Base-by-base conservation (phyloP, 2,888 invertebrate species). In the Campoplex nolae region DNA sequence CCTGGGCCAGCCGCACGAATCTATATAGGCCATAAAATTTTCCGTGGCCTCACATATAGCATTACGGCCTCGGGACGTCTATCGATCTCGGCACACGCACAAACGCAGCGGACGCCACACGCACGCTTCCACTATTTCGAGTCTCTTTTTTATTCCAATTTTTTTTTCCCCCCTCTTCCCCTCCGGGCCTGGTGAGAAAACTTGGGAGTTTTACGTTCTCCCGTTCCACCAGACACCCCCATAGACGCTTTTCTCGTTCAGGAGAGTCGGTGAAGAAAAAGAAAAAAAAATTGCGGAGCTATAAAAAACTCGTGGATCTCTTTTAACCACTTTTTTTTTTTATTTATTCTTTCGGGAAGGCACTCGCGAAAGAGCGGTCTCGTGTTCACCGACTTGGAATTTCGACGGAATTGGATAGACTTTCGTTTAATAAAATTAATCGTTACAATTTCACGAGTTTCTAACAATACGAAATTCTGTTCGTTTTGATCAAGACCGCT, bases 41-140 rank as follows among this genome's bases (percentile, higher is more conserved):
- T 65, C 67, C 73, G 51, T 65, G 84, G 75, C 65, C 54, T 32
- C 23, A 71, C 74, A 76, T 6, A 38, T 6, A 38, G 77, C 35
- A 67, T 78, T 54, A 78, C 78, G 65, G 32, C 48, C 79, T 79
- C 67, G 58, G 42, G 38, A 74, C 71, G 67, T 45, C 74, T 68
- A 85, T 85, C 85, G 85, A 85, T 85, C 78, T 78, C 51, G 28
- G 9, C 2, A 65, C 58, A 32, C 70, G 45, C 56, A 67, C 48
- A 54, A 62, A 38, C 51, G n/a, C 75, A 75, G 54, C 38, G 23
- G 75, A 58, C 67, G 11, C 62, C 73, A 73, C 42, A 62, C 38
- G 73, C 28, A 73, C 35, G 51, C 62, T 65, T 32, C 51, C 35
- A 38, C 56, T 23, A 2, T 35, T 56, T 56, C 38, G 23, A 35